Base-by-base conservation (phyloP, 2,113 vertebrate genomes). In the Sula dactylatra region DNA sequence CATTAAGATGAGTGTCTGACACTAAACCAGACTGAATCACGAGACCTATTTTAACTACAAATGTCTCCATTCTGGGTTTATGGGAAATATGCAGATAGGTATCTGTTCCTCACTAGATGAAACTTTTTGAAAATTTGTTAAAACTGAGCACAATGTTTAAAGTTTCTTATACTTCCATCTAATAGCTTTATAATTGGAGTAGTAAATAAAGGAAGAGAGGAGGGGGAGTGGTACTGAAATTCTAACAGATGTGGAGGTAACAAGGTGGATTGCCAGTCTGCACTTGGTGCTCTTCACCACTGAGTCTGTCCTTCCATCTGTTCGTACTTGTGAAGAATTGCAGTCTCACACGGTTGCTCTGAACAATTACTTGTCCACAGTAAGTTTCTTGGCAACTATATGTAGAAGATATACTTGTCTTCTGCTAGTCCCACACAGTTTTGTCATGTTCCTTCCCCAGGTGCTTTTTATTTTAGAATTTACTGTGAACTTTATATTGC, bases 1-100 rank as follows among this genome's bases (percentile, higher is more conserved):
- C 71, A 69, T 93, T 93, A 93, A 92, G 54, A 82, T 86, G 69
- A 38, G 31, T 74, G 70, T 82, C 27, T 95, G 94, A 90, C 89
- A 72, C 76, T 77, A 92, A 95, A 65, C 62, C 86, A 93, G 74
- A 26, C 89, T 91, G 91, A 94, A 74, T 94, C 93, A 96, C 12
- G 7, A 70, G 88, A 47, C 13, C 7, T 72, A 14, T 74, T 93
- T 88, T 81, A 84, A 61, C 67, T 92, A 71, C 72, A 61, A 34
- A 31, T 42, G 20, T 77, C 82, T 95, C 45, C 40, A 20, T 69
- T 61, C 49, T 86, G 32, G 12, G 7, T 65, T 91, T 82, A 21
- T 88, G 94, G 79, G 71, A 96, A 97, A 77, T 86, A 79, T 13
- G 40, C 52, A 95, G 52, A 86, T 70, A 67, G 26, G 5, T 52